Conservation (phyloP, 2,888 invertebrate genomes). For the Cataglyphis altisquamis region DNA sequence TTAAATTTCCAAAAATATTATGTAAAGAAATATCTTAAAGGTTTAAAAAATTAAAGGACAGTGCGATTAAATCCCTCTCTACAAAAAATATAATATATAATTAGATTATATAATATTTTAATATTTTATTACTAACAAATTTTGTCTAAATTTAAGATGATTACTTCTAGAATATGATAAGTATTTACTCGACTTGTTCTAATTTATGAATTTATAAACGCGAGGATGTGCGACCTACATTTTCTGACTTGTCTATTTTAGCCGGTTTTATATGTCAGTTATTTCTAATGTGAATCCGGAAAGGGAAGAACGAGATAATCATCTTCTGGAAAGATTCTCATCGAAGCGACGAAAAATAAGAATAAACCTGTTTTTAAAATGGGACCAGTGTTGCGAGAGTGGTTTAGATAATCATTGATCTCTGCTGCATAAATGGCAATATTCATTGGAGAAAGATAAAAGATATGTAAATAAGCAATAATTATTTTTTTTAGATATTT, state of each 20-base stretch:
- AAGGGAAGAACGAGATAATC: slow-evolving; percentile 41
- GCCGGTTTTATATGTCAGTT: slow-evolving; percentile 34
- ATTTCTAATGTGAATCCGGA: slow-evolving; percentile 41
- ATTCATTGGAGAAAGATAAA: neutral
- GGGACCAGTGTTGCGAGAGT: neutral
- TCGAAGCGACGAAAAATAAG: slow-evolving; percentile 12
- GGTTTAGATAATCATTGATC: slow-evolving; percentile 8
- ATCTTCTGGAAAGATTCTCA: neutral
- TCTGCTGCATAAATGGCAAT: neutral
- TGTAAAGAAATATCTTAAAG: neutral
- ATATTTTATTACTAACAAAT: neutral
- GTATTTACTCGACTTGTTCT: neutral
- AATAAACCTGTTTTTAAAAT: slow-evolving; percentile 38
- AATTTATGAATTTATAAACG: slow-evolving; percentile 24
- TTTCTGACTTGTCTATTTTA: slow-evolving; percentile 4
- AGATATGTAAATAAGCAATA: neutral
- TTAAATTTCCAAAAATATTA: neutral
- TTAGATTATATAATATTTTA: neutral
- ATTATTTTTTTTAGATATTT: neutral
- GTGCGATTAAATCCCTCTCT: neutral
- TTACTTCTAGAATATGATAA: neutral
- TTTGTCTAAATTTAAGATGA: neutral
- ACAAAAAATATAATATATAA: neutral
- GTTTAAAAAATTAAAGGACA: neutral
- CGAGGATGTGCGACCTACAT: slow-evolving; percentile 41